Base-by-base conservation (phyloP, 2,888 invertebrate species). In the Clusia tigrina region DNA sequence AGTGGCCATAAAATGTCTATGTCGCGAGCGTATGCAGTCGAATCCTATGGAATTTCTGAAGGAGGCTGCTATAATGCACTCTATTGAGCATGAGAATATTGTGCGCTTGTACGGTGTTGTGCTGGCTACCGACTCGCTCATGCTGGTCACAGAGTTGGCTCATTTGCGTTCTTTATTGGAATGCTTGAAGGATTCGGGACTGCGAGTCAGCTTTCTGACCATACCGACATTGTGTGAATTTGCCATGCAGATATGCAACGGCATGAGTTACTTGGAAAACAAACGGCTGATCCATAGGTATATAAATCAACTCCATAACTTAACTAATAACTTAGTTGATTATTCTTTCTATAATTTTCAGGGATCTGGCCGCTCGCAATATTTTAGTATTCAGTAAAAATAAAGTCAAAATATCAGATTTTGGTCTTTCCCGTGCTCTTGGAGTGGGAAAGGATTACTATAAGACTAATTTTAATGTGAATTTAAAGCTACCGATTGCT, bases 401-500 rank as follows among this genome's bases (percentile, higher is more conserved):
- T 78, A 94, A 93, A 86, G 97, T 98, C 5, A 99, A 99, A 86
- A 98, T 99, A 68, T 98, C 97, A 0, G 98, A 99, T 81, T 98
- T 99, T 84, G 98, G 98, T 2, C 84, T 99, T 58, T 97, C 97
- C 0, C 88, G 98, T 60, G 97, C 97, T 0, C 85, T 99, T 59
- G 98, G 98, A 1, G 95, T 96, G 54, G 98, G 98, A 25, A 98
- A 98, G 83, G 98, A 99, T 83, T 99, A 99, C 82, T 99, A 99
- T 81, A 96, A 98, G 83, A 97, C 96, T 2, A 98, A 98, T 85
- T 97, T 97, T 82, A 96, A 95, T 81, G 96, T 97, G 38, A 96
- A 96, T 85, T 88, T 98, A 65, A 98, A 98, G 84, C 86, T 99
- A 63, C 98, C 98, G 1, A 97, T 98, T 69, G 98, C 98, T 2